Evolutionary conservation across 2,888 invertebrate species (phyloP), one percentile per base, ranked within the genome.

Genomic region (Cataglyphis rosenhaueri): DNA sequence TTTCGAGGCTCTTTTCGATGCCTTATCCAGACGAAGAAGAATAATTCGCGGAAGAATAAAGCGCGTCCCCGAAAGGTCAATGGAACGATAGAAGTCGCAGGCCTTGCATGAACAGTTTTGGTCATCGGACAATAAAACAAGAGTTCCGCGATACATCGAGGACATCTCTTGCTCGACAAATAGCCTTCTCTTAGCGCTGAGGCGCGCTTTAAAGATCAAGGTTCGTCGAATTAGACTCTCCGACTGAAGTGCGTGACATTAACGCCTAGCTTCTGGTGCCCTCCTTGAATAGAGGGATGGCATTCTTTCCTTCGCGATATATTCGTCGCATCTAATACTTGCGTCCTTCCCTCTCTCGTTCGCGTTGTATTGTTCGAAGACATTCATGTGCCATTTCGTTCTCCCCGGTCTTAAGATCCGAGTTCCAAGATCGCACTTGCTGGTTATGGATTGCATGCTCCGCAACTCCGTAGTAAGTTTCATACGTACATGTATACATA

Each of bases 301-400:
- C 86, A 81, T 86, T 79, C 83, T 79, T 57, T 65, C 29, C 71
- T 66, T 78, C 78, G 10, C 57, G 52, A 75, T 55, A 38, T 66
- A 71, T 18, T 44, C 44, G 48, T 48, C 38, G 44, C 52, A 70
- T 70, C 44, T 73, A 35, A 6, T 35, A 74, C 59, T 71, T n/a
- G 52, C 83, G 85, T 86, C 83, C 84, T 86, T 76, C 83, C 83
- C 85, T 79, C 85, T 84, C 84, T 52, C 65, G 21, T 83, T 44
- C 32, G 71, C 64, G 64, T 74, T 79, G 84, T 89, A 64, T 64
- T 74, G 74, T 89, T 48, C 89, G 78, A 88, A 78, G 86, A 89
- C 89, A 89, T 89, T 89, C 92, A 52, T 52, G 88, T 92, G 92
- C 92, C 92, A 92, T 91, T 91, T 92, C 90, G 87, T 91, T 87